Percentiles rank a stretch among this genome's conserved stretches.
Evolutionary conservation across 2,888 invertebrate species (phyloP).

Genomic region (Leptodirus hochenwartii): DNA sequence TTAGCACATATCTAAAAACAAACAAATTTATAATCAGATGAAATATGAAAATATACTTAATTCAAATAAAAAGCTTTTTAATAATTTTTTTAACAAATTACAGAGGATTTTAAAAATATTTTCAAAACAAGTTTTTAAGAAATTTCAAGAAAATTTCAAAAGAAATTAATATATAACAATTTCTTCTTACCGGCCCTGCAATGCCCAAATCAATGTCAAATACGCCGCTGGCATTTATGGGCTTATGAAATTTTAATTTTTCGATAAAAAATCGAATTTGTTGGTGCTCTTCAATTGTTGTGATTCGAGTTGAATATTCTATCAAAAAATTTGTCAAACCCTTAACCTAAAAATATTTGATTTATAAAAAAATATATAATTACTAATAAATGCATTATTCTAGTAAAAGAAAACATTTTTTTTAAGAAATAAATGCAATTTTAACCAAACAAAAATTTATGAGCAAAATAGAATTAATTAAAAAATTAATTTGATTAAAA

Average conservation of each 20-base stretch:
- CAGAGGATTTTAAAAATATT: background rate
- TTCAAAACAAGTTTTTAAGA: background rate
- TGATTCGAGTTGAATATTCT: constrained; percentile 23
- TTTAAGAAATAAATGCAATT: background rate
- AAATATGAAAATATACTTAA: background rate
- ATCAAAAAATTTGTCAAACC: constrained; percentile 22
- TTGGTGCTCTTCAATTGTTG: constrained; percentile 21
- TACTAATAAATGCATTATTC: background rate
- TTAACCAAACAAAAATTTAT: constrained; percentile 1
- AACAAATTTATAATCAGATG: constrained; percentile 4
- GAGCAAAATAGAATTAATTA: too few species aligned
- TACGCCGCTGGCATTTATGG: constrained; percentile 24
- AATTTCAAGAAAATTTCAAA: background rate
- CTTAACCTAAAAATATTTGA: constrained; percentile 18
- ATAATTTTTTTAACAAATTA: constrained; percentile 1
- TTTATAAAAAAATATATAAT: background rate
- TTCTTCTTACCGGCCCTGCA: constrained; percentile 23
- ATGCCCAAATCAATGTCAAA: constrained; percentile 25
- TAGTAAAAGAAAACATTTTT: background rate
- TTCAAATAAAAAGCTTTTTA: constrained; percentile 2
- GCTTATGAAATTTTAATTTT: constrained; percentile 22
- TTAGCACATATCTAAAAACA: constrained; percentile 25
- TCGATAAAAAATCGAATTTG: constrained; percentile 25
- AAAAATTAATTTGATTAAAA: too few species aligned
- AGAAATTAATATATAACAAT: background rate